Conservation (phyloP, 2,888 invertebrate species). For the Smittia aterrima region DNA sequence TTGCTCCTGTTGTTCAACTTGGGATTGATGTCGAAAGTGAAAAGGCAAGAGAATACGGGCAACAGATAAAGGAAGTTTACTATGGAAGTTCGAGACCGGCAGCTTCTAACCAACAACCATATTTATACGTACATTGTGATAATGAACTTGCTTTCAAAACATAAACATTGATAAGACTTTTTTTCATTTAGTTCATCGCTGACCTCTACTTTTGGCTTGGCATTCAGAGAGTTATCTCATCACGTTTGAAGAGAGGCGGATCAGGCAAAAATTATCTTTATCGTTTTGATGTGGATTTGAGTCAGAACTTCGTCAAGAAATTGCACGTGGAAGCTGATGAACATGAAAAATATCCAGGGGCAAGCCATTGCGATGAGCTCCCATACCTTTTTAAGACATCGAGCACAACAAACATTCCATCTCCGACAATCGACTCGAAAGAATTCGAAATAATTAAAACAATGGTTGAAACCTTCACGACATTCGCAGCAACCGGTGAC, state of each 20-base stretch:
- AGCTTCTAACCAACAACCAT: neutral
- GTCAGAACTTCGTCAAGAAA: conserved; percentile 7
- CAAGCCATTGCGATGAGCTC: neutral
- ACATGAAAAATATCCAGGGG: neutral
- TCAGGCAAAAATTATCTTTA: conserved; percentile 15
- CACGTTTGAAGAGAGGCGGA: conserved; percentile 45
- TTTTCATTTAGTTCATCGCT: neutral
- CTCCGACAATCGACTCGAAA: neutral
- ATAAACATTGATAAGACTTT: neutral
- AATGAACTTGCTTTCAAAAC: neutral
- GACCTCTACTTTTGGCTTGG: conserved; percentile 50
- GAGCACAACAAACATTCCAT: neutral
- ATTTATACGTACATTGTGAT: neutral
- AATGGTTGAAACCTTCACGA: conserved; percentile 44
- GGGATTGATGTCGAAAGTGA: neutral
- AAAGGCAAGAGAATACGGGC: conserved; percentile 2
- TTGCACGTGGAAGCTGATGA: neutral
- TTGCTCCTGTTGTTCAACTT: neutral
- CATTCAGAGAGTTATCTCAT: conserved; percentile 50
- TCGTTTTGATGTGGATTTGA: neutral
- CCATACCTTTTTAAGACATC: conserved; percentile 6
- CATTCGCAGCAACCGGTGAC: conserved; percentile 50
- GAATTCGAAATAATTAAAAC: conserved; percentile 4
- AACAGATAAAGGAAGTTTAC: neutral
- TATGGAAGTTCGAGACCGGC: neutral